A percentile compares a stretch with the other conserved stretches of the same genome.
These are phyloP conservation scores for Ceratosolen solmsi DNA, from an alignment of 1,140 invertebrate species.

Conservation along the genomic window DNA sequence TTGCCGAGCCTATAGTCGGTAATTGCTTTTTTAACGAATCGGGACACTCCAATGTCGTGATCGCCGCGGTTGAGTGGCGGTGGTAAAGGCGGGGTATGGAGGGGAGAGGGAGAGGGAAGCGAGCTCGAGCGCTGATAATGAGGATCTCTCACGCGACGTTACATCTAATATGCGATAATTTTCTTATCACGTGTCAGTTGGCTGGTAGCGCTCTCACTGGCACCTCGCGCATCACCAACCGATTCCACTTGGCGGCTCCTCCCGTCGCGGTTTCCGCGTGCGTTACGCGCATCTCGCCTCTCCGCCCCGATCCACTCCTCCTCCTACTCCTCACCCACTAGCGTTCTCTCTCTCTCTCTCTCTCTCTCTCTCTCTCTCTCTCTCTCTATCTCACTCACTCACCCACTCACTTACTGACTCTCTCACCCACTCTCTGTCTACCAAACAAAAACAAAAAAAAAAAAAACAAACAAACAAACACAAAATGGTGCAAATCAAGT, in stretches of 20 bases:
- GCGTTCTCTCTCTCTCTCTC: neutral
- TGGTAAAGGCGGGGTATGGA: neutral
- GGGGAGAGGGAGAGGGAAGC: neutral
- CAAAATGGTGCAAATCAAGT: conserved; percentile 66
- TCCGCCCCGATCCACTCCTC: neutral
- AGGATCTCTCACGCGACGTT: conserved; percentile 57
- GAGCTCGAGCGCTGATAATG: conserved; percentile 48
- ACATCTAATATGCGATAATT: conserved; percentile 58
- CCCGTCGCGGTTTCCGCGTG: neutral
- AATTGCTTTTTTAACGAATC: neutral
- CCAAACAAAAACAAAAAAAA: no score
- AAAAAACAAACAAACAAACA: no score
- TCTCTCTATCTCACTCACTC: no score
- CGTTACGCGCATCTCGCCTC: neutral
- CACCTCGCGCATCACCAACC: neutral
- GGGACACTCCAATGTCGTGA: neutral
- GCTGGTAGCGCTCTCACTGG: conserved; percentile 53
- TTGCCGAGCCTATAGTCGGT: no score
- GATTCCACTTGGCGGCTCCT: neutral
- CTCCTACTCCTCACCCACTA: neutral
- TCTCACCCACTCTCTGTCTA: no score
- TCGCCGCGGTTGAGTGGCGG: neutral
- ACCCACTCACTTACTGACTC: no score
- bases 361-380: no score
- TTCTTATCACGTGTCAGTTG: conserved; percentile 60